A percentile compares a stretch with the other conserved stretches of the same genome.
Conservation (phyloP, 2,113 vertebrate genomes). For the Pionites leucogaster region DNA sequence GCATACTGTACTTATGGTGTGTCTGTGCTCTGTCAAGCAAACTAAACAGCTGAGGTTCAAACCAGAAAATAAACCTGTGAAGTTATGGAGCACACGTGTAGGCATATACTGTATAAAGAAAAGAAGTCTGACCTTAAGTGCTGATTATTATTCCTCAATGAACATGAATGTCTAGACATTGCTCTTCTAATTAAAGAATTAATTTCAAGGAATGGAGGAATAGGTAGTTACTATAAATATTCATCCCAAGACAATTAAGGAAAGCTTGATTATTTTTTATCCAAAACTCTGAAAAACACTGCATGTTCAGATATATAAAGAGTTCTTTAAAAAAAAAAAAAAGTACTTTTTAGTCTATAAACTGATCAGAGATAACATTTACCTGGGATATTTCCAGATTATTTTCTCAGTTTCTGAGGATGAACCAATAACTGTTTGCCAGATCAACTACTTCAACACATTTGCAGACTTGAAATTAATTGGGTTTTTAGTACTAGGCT, state of each 20-base stretch:
- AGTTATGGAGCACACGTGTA: not conserved
- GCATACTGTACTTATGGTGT: not conserved
- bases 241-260: not conserved
- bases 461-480: not conserved
- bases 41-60: slow-evolving; percentile 4
- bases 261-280: not conserved
- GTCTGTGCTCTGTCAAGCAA: not conserved
- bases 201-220: not conserved
- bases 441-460: not conserved
- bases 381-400: not conserved
- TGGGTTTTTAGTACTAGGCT: not conserved
- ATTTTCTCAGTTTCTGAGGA: not conserved
- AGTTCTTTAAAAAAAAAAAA: not conserved
- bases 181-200: not conserved
- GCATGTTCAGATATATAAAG: not conserved
- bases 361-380: not conserved
- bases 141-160: not conserved
- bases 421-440: not conserved
- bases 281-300: not conserved
- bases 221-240: not conserved
- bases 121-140: not conserved
- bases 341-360: not conserved
- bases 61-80: slow-evolving; percentile 31
- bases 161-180: not conserved
- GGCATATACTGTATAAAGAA: not conserved